Percentiles rank a stretch among this genome's conserved stretches.
These are phyloP conservation scores for Oncorhynchus tshawytscha DNA, from an alignment of 2,113 vertebrate genomes.

Conservation along the genomic window DNA sequence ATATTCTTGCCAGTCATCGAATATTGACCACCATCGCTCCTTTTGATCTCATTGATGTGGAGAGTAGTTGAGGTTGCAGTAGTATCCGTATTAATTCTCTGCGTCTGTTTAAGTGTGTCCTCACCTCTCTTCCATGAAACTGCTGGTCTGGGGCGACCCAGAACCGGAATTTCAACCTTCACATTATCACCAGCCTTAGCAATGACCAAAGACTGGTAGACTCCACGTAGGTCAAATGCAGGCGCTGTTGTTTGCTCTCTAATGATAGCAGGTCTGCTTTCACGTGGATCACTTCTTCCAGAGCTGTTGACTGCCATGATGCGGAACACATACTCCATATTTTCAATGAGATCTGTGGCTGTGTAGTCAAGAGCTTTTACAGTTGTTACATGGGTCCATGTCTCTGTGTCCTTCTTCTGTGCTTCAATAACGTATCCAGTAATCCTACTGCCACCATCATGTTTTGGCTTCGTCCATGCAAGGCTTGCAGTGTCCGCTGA, in stretches of 20 bases:
- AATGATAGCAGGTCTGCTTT: conserved; percentile 88
- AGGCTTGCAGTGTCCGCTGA: conserved; percentile 87
- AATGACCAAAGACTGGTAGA: conserved; percentile 92
- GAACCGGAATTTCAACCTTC: conserved; percentile 94
- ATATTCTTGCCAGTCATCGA: conserved; percentile 90
- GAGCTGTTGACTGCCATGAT: conserved; percentile 96
- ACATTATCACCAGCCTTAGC: conserved; percentile 93
- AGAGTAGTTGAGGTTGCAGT: conserved; percentile 91
- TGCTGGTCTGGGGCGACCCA: conserved; percentile 89
- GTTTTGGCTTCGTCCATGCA: conserved; percentile 91
- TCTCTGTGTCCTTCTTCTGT: conserved; percentile 88
- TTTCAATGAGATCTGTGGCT: conserved; percentile 87
- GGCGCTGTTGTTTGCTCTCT: conserved; percentile 90
- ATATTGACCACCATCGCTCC: conserved; percentile 87
- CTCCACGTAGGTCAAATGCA: conserved; percentile 87
- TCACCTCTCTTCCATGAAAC: conserved; percentile 94
- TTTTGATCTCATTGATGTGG: conserved; percentile 86
- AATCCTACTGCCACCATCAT: conserved; percentile 94
- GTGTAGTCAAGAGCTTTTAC: conserved; percentile 89
- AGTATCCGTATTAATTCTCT: conserved; percentile 90
- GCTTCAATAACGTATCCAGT: conserved; percentile 97
- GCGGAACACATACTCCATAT: conserved; percentile 93
- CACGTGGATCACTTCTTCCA: conserved; percentile 93
- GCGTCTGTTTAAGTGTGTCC: conserved; percentile 88
- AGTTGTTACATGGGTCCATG: conserved; percentile 88